A percentile compares a stretch with the other conserved stretches of the same genome.
phyloP scores from a whole-genome alignment of 2,113 vertebrate species.

The Anoplopoma fimbria region DNA sequence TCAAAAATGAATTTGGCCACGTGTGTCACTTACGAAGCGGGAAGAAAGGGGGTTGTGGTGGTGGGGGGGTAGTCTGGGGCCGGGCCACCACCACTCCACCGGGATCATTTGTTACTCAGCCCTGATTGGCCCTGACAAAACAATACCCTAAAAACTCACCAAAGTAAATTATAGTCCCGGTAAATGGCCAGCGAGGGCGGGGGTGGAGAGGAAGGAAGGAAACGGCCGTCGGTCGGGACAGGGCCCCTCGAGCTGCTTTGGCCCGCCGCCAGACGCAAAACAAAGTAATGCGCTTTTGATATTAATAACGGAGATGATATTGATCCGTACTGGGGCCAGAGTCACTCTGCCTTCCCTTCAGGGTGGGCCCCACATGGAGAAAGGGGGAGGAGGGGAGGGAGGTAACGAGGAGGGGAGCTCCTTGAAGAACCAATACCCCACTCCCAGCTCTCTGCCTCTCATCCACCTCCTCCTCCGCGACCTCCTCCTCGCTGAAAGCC shows the following conservation, averaged over 20 bases:
- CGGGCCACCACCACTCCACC: constrained; percentile 87
- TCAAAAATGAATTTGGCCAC: constrained; percentile 96
- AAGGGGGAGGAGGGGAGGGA: constrained; percentile 54
- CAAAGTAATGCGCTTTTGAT: constrained; percentile 99
- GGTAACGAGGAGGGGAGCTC: constrained; percentile 78
- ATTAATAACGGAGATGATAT: constrained; percentile 99
- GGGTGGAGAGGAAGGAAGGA: constrained; percentile 80
- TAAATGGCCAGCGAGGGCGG: constrained; percentile 90
- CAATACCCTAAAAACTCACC: constrained; percentile 99
- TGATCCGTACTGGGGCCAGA: constrained; percentile 90
- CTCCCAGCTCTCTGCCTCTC: constrained; percentile 64
- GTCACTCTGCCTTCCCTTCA: constrained; percentile 80
- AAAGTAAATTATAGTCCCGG: constrained; percentile 98
- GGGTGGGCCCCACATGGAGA: constrained; percentile 66
- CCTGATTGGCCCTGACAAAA: constrained; percentile 99
- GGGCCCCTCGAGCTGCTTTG: constrained; percentile 79
- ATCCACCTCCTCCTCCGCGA: constrained; percentile 55
- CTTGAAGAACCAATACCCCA: constrained; percentile 86
- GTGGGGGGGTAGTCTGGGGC: constrained; percentile 70
- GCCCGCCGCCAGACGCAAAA: constrained; percentile 92
- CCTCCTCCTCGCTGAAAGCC: constrained; percentile 89
- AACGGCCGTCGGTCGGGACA: constrained; percentile 67
- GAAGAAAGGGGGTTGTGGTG: constrained; percentile 41
- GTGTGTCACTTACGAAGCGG: constrained; percentile 87
- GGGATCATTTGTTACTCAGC: constrained; percentile 98